These are phyloP conservation scores for Meloidogyne floridensis DNA, from an alignment of 1,140 invertebrate species.

Conservation along the genomic window DNA sequence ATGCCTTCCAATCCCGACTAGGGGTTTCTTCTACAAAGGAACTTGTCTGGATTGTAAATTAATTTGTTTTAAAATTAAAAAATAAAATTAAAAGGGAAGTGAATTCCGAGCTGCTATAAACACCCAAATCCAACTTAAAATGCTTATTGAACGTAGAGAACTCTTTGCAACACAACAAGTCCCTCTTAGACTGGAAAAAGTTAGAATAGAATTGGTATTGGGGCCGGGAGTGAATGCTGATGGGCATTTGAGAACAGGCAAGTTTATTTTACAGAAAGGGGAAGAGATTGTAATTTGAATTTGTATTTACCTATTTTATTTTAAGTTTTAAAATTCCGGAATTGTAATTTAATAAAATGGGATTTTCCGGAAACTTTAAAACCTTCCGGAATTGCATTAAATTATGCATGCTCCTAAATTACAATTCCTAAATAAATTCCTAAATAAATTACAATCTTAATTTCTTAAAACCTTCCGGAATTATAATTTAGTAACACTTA, in stretches of 20 bases:
- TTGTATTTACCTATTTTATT: too few species aligned
- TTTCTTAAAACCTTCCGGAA: too few species aligned
- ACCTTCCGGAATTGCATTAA: conserved; percentile 10
- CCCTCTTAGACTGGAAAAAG: conserved; percentile 60
- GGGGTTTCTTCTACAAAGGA: background rate
- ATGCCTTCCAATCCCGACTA: background rate
- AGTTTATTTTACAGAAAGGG: background rate
- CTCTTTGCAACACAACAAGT: conserved; percentile 49
- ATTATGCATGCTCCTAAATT: too few species aligned
- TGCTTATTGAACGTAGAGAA: conserved; percentile 49
- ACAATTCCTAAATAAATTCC: too few species aligned
- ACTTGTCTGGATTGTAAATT: conserved; percentile 27
- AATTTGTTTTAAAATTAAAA: conserved; percentile 14
- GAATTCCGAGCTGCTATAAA: conserved; percentile 55
- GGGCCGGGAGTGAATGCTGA: conserved; percentile 20
- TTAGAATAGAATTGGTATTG: conserved; percentile 34
- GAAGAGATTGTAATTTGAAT: too few species aligned
- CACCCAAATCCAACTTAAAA: conserved; percentile 43
- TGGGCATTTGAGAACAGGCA: conserved; percentile 26
- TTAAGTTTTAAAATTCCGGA: background rate
- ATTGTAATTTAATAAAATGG: conserved; percentile 3
- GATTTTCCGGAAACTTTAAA: background rate
- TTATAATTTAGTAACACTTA: too few species aligned
- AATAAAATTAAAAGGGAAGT: conserved; percentile 43
- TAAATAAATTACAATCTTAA: too few species aligned